Percentiles rank a stretch among this genome's conserved stretches.
These are phyloP conservation scores for Panonychus citri DNA, from an alignment of 1,140 invertebrate species.

Conservation along the genomic window DNA sequence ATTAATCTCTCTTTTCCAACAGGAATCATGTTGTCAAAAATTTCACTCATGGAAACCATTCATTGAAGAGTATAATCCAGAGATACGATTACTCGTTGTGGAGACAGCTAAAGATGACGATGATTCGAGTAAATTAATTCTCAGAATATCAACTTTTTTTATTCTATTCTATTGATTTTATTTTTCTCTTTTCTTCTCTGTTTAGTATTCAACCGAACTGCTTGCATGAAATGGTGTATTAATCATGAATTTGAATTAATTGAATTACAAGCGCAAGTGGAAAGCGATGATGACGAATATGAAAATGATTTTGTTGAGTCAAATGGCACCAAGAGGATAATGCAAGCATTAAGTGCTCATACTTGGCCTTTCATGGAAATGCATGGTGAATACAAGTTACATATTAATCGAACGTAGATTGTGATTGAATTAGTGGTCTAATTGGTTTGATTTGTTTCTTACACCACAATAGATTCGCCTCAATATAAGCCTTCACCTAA, in stretches of 20 bases:
- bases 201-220: constrained; percentile 16
- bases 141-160: no score
- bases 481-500: neutral
- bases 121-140: neutral
- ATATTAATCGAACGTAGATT: neutral
- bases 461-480: neutral
- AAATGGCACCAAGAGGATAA: constrained; percentile 41
- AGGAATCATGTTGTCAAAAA: constrained; percentile 20
- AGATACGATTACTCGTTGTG: constrained; percentile 31
- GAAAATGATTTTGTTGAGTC: constrained; percentile 36
- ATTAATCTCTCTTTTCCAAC: neutral
- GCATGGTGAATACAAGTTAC: constrained; percentile 28
- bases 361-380: constrained; percentile 46
- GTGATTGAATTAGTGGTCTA: neutral
- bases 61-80: constrained; percentile 27
- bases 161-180: no score
- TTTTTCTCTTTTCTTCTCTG: neutral
- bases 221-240: constrained; percentile 37
- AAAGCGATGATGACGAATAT: constrained; percentile 23
- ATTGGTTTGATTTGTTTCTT: neutral
- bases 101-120: constrained; percentile 19
- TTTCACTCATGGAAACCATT: constrained; percentile 27
- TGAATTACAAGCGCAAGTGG: constrained; percentile 34
- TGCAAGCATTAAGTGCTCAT: constrained; percentile 47
- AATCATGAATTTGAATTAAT: constrained; percentile 43